Evolutionary conservation across 2,888 invertebrate species (phyloP), one percentile per base, ranked within the genome.

Genomic region (Pollenia angustigena): DNA sequence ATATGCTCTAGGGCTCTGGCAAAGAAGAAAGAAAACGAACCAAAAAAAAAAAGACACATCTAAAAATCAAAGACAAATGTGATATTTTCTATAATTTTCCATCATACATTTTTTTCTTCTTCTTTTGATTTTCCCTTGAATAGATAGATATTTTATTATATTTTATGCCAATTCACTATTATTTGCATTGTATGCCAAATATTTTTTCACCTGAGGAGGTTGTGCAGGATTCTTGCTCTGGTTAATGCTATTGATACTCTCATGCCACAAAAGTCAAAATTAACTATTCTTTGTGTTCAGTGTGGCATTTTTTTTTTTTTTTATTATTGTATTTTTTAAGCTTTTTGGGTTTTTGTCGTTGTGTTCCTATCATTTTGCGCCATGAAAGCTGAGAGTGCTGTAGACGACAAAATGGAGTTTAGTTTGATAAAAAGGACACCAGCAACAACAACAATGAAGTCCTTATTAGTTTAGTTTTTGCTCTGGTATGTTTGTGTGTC

Each of bases 121-220:
- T 72, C n/a, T 54, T 32, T 10, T 46, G 8, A 23, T 11, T 44
- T 48, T 62, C 14, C 16, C 18, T 68, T 68, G 60, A 54, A 54
- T 18, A 60, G 54, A 68, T 58, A 52, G 74, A 74, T 62, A 84
- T 83, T 83, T 78, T 66, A 83, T 79, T 84, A 79, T 79, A 82
- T 84, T 84, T 72, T 84, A 50, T 84, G 84, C 79, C 84, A 84
- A 84, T 79, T 84, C 84, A 84, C 84, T 84, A 74, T 74, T 79
- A 84, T 84, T 84, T 84, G 84, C 79, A 84, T 84, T 84, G 79
- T 74, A 66, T 79, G 84, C 84, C 84, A 84, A 84, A 79, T 60
- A 79, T 84, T 84, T 84, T 68, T 74, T 68, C 66, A 84, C 79
- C 84, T 84, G 84, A 79, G 79, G 68, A 79, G 66, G 46, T 84